Conservation (phyloP, 2,797 vertebrate genomes). For the Vultur gryphus region DNA sequence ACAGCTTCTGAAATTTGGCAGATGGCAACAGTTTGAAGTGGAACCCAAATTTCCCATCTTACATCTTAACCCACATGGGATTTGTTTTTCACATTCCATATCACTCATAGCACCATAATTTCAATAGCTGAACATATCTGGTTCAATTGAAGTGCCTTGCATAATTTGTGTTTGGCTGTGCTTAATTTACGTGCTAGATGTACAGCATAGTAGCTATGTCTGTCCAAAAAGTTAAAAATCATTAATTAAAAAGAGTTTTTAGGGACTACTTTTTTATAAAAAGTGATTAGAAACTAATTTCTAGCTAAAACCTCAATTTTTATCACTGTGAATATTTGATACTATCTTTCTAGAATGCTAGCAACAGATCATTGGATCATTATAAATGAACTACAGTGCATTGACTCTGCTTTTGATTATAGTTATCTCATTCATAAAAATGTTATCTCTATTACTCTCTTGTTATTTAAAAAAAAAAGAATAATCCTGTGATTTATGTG, state of each 20-base stretch:
- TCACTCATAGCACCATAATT: background rate
- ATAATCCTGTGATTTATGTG: background rate
- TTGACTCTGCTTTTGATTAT: background rate
- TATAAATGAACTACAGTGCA: background rate
- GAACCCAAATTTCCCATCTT: background rate
- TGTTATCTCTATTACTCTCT: background rate
- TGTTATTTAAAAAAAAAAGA: background rate
- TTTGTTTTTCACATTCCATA: background rate
- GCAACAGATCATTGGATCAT: background rate
- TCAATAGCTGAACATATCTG: background rate
- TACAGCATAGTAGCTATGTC: background rate
- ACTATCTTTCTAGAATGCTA: background rate
- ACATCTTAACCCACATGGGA: background rate
- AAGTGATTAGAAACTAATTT: background rate
- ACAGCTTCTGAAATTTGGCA: background rate
- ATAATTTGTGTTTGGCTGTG: background rate
- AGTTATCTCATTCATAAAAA: background rate
- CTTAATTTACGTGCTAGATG: background rate
- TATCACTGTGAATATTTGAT: background rate
- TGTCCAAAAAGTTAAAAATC: background rate
- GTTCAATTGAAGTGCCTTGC: background rate
- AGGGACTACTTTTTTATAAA: background rate
- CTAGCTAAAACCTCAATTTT: background rate
- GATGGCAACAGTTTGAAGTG: background rate
- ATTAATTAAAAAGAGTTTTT: background rate